Evolutionary conservation across 2,888 invertebrate genomes (phyloP).

Genomic region (Bimastos eiseni): DNA sequence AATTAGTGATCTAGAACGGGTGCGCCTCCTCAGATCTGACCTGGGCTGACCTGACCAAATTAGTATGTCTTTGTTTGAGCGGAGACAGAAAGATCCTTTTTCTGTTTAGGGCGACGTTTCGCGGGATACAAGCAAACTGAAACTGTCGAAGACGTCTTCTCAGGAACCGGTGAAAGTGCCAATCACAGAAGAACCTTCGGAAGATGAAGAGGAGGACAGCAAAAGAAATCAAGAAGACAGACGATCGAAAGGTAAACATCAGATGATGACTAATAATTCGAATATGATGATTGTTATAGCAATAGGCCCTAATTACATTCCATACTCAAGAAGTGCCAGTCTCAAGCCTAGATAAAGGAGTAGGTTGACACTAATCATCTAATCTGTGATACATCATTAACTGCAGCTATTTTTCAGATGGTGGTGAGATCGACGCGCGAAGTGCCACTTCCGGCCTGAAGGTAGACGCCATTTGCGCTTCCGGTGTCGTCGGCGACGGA

Average conservation of each 20-base stretch:
- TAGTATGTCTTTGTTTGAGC: not conserved
- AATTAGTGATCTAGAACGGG: too few species aligned
- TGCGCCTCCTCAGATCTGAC: not conserved
- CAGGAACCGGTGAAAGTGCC: not conserved
- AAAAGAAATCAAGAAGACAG: not conserved
- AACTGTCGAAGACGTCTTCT: not conserved
- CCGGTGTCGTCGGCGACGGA: not conserved
- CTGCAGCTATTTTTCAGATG: not conserved
- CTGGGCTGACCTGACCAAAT: not conserved
- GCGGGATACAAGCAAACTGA: constrained; percentile 3
- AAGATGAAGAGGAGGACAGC: not conserved
- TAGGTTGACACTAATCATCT: too few species aligned
- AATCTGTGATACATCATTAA: not conserved
- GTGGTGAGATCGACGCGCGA: not conserved
- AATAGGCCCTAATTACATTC: too few species aligned
- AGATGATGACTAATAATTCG: too few species aligned
- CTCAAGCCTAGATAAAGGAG: too few species aligned
- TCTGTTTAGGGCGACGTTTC: not conserved
- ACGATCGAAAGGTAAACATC: not conserved
- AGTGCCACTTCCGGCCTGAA: not conserved
- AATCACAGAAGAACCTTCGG: not conserved
- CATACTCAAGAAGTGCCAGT: too few species aligned
- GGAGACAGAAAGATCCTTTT: not conserved
- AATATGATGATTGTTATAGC: too few species aligned
- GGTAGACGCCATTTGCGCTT: not conserved